Evolutionary conservation across 2,888 invertebrate species (phyloP), one percentile per base, ranked within the genome.

Genomic region (Calameuta pallipes): DNA sequence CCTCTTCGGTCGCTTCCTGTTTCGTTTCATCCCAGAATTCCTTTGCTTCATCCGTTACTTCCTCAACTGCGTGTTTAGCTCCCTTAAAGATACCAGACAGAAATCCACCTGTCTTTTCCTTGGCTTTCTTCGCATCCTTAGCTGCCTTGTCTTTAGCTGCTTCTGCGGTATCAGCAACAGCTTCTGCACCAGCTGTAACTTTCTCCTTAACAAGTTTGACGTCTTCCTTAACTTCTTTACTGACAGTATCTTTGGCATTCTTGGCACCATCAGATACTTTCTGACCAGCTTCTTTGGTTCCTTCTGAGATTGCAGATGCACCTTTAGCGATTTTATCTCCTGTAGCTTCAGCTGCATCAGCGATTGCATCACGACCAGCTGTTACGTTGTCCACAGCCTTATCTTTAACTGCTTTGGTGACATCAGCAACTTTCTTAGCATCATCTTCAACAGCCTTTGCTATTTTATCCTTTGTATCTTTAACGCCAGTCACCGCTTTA

Each of bases 371-470:
- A 15, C 78, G 33, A 33, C 81, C 79, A 2, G 81, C 37, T 68
- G 68, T 56, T 68, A 71, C 74, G 33, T 79, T 80, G 1, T 79
- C 75, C 23, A 35, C 74, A 15, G 79, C 81, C 82, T 93, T 93
- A 81, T 93, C 93, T 89, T 92, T 93, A 0, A 93, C 85, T 6
- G 93, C 92, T 68, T 93, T 93, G 92, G 93, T 93, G 86, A 92
- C 92, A 85, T 93, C 93, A 1, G 88, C 92, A 92, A 70, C 92
- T 92, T 84, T 92, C 92, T 23, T 92, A 90, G 75, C 80, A 3
- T 77, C 81, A 2, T 82, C 82, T 36, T 76, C 78, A 0, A 79
- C 81, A 1, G 82, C 78, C 31, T 80, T 83, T 0, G 35, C 37
- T 1, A 81, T 79, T 11, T 74, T 77, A 11, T 82, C 83, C 56